phyloP scores from a whole-genome alignment of 2,113 vertebrate genomes.

The Speoplatyrhinus poulsoni region DNA sequence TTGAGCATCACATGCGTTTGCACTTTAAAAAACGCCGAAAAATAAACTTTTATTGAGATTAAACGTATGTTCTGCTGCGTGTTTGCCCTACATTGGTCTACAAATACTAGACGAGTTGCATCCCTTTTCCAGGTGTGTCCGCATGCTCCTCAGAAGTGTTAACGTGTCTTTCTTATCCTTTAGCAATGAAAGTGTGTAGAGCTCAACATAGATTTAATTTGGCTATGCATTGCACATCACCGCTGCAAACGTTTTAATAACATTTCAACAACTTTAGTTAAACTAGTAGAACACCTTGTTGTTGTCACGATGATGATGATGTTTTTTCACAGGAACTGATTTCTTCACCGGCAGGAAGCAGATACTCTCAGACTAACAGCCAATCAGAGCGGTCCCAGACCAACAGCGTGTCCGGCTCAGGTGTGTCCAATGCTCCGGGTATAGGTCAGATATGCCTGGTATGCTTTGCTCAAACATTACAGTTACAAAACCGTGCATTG shows the following conservation, averaged over 20 bases:
- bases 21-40: background rate
- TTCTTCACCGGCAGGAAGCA: slow-evolving; percentile 68
- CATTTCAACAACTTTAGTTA: background rate
- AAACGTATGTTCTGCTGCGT: background rate
- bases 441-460: background rate
- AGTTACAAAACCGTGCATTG: background rate
- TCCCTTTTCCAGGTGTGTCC: too few relatives aligned
- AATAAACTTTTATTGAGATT: background rate
- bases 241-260: too few relatives aligned
- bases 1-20: background rate
- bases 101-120: too few relatives aligned
- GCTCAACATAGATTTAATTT: too few relatives aligned
- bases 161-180: too few relatives aligned
- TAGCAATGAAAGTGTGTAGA: too few relatives aligned
- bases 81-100: too few relatives aligned
- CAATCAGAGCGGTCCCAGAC: slow-evolving; percentile 61
- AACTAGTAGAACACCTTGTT: background rate
- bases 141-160: too few relatives aligned
- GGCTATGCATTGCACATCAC: too few relatives aligned
- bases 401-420: slow-evolving; percentile 50
- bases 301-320: background rate
- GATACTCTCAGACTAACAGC: slow-evolving; percentile 67
- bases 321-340: slow-evolving; percentile 79
- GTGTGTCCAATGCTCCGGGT: slow-evolving; percentile 27
- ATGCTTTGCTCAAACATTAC: background rate